Conservation (phyloP, 2,113 vertebrate species). For the Anhinga rufa region DNA sequence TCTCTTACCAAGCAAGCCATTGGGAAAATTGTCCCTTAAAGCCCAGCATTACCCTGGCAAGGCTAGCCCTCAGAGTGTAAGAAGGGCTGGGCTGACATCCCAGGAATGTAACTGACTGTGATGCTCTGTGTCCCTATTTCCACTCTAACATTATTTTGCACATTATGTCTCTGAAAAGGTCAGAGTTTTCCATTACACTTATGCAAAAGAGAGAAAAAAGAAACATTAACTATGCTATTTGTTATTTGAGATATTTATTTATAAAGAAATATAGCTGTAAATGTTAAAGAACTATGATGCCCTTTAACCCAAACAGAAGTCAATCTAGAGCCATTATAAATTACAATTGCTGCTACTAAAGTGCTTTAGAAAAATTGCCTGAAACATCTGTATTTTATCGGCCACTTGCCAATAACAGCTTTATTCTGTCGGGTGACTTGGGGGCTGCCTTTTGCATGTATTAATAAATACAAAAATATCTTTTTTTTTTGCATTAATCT, state of each 20-base stretch:
- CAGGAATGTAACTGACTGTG: slow-evolving; percentile 71
- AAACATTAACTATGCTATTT: slow-evolving; percentile 71
- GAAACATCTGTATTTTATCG: slow-evolving; percentile 76
- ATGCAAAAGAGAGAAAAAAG: slow-evolving; percentile 75
- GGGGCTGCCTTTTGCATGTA: slow-evolving; percentile 80
- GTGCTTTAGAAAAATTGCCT: slow-evolving; percentile 81
- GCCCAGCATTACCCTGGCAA: slow-evolving; percentile 45
- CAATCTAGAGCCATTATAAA: slow-evolving; percentile 76
- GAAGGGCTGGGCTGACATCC: slow-evolving; percentile 57
- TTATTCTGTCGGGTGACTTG: slow-evolving; percentile 79
- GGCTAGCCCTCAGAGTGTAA: slow-evolving; percentile 39
- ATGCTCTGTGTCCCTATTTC: slow-evolving; percentile 72
- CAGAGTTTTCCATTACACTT: slow-evolving; percentile 71
- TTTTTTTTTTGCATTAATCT: slow-evolving; percentile 64
- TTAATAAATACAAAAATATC: slow-evolving; percentile 66
- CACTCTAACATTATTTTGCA: slow-evolving; percentile 75
- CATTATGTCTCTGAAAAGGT: slow-evolving; percentile 72
- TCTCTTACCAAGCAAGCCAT: slow-evolving; percentile 54
- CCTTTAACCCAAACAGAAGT: slow-evolving; percentile 72
- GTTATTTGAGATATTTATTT: slow-evolving; percentile 79
- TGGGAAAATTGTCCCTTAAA: slow-evolving; percentile 42
- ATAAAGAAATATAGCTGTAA: slow-evolving; percentile 77
- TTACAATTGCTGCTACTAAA: slow-evolving; percentile 80
- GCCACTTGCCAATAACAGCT: slow-evolving; percentile 79
- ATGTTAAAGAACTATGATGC: slow-evolving; percentile 72